Conservation (phyloP, 2,113 vertebrate species). For the Gadus chalcogrammus region DNA sequence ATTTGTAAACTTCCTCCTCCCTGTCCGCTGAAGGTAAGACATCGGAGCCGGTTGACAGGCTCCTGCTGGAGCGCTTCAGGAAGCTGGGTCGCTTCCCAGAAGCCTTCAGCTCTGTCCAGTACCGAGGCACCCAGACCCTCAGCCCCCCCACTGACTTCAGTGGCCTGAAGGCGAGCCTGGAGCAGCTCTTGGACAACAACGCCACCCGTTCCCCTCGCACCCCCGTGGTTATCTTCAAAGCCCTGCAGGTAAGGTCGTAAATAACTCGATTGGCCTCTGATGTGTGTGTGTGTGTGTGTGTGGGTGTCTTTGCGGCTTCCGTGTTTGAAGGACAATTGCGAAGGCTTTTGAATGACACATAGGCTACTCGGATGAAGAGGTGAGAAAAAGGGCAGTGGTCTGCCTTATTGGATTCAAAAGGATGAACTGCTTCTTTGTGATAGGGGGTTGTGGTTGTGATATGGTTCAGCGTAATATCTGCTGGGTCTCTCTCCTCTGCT, state of each 20-base stretch:
- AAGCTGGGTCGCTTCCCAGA: slow-evolving; percentile 90
- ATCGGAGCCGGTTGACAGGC: slow-evolving; percentile 84
- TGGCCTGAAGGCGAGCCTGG: slow-evolving; percentile 83
- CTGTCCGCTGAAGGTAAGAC: slow-evolving; percentile 74
- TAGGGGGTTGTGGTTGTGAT: too few relatives aligned
- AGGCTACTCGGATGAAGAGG: too few relatives aligned
- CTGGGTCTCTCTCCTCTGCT: background rate
- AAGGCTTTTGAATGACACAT: too few relatives aligned
- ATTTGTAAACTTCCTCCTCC: background rate
- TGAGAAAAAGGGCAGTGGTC: too few relatives aligned
- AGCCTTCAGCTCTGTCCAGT: slow-evolving; percentile 93
- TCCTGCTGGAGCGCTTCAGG: slow-evolving; percentile 88
- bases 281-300: background rate
- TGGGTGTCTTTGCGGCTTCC: background rate
- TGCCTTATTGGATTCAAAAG: too few relatives aligned
- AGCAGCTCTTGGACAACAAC: slow-evolving; percentile 89
- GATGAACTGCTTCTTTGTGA: too few relatives aligned
- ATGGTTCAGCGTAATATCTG: background rate
- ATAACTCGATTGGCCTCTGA: background rate
- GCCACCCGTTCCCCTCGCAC: slow-evolving; percentile 88
- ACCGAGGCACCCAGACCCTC: slow-evolving; percentile 89
- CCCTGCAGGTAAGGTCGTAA: slow-evolving; percentile 79
- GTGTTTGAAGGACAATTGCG: too few relatives aligned
- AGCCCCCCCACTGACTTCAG: slow-evolving; percentile 89
- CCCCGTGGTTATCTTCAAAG: slow-evolving; percentile 90